Percentiles rank a stretch among this genome's conserved stretches.
phyloP scores from a whole-genome alignment of 2,797 vertebrate genomes.

The Martes flavigula region DNA sequence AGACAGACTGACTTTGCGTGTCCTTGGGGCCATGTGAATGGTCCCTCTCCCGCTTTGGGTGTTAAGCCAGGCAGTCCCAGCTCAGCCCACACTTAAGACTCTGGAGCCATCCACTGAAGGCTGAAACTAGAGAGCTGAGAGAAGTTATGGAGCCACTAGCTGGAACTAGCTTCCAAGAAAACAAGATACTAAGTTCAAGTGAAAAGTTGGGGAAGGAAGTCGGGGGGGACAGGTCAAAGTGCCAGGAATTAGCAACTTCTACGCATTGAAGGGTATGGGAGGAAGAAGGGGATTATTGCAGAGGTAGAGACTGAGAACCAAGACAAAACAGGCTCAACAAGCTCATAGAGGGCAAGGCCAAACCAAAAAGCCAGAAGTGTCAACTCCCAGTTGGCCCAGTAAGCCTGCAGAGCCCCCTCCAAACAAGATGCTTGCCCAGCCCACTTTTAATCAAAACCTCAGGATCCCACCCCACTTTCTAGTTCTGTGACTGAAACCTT shows the following conservation, averaged over 20 bases:
- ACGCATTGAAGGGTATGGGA: not conserved
- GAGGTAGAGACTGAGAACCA: not conserved
- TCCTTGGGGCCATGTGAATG: not conserved
- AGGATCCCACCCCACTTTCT: not conserved
- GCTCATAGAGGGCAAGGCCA: not conserved
- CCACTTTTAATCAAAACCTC: not conserved
- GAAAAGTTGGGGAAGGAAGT: not conserved
- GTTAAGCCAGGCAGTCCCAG: not conserved
- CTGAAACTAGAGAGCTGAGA: not conserved
- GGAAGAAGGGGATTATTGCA: slow-evolving; percentile 39
- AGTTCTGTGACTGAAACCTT: not conserved
- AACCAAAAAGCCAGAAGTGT: not conserved
- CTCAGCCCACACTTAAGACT: not conserved
- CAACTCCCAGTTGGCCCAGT: not conserved
- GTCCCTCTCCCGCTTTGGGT: not conserved
- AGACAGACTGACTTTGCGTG: not conserved
- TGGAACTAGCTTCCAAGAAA: not conserved
- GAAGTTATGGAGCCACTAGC: not conserved
- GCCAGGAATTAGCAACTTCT: not conserved
- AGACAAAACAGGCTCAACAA: not conserved
- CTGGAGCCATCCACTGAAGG: not conserved
- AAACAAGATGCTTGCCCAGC: not conserved
- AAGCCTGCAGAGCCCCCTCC: not conserved
- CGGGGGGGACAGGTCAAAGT: not conserved
- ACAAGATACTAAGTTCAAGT: not conserved